These are phyloP conservation scores for Meda fulgida DNA, from an alignment of 2,797 vertebrate genomes.

Conservation along the genomic window DNA sequence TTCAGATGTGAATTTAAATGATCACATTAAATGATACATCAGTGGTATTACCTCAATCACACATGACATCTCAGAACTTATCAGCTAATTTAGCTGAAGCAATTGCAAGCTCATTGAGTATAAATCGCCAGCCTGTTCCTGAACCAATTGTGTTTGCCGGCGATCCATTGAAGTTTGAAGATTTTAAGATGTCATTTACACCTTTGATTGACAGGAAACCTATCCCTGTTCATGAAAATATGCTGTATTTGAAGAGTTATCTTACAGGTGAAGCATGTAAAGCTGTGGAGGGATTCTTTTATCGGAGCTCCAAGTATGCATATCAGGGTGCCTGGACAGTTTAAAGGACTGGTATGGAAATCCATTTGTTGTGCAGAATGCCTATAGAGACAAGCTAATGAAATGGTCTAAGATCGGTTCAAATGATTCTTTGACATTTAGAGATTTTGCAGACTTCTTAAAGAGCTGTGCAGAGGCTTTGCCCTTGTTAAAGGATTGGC, in stretches of 20 bases:
- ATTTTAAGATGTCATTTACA: not conserved
- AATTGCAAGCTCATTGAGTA: not conserved
- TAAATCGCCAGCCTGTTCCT: not conserved
- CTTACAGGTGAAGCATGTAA: not conserved
- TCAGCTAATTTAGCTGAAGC: not conserved
- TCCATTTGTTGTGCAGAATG: slow-evolving; percentile 50
- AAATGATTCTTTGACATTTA: not conserved
- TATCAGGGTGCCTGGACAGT: not conserved
- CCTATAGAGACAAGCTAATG: slow-evolving; percentile 23
- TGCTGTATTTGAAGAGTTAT: slow-evolving; percentile 54
- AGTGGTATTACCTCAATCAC: not conserved
- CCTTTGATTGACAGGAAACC: not conserved
- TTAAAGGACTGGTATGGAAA: slow-evolving; percentile 19
- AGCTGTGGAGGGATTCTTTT: slow-evolving; percentile 58
- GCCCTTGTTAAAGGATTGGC: slow-evolving; percentile 51
- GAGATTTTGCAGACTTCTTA: slow-evolving; percentile 55
- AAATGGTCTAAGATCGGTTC: not conserved
- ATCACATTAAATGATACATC: too few relatives aligned
- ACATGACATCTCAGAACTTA: not conserved
- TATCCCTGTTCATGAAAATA: slow-evolving; percentile 24
- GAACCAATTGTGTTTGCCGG: not conserved
- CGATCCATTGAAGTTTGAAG: not conserved
- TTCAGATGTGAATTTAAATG: not conserved
- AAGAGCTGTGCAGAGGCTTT: slow-evolving; percentile 52
- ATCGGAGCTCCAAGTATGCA: not conserved